Conservation (phyloP, 2,888 invertebrate species). For the Stenurella melanura region DNA sequence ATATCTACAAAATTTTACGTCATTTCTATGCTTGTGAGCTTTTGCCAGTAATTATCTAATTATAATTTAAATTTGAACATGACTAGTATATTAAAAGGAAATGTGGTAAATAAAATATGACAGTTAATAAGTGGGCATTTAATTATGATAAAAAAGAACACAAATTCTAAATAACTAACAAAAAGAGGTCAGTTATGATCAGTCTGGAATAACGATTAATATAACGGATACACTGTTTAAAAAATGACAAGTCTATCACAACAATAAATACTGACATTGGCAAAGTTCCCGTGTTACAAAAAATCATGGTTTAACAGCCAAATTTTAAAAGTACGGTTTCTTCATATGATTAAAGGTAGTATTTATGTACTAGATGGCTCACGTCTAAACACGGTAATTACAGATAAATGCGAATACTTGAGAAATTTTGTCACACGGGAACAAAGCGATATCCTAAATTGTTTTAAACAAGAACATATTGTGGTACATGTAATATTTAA, state of each 20-base stretch:
- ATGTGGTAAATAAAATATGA: constrained; percentile 32
- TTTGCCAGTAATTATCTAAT: too few species aligned
- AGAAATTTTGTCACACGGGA: constrained; percentile 20
- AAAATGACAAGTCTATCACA: constrained; percentile 42
- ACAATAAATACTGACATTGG: constrained; percentile 43
- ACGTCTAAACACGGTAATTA: background rate
- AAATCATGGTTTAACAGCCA: constrained; percentile 1
- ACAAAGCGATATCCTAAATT: constrained; percentile 13
- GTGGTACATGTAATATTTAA: constrained; percentile 40
- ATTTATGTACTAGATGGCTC: background rate
- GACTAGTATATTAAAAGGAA: constrained; percentile 3
- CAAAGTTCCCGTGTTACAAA: constrained; percentile 29
- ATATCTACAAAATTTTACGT: too few species aligned
- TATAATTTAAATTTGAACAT: too few species aligned
- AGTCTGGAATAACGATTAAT: constrained; percentile 33
- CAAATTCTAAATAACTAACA: constrained; percentile 39
- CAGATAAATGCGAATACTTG: background rate
- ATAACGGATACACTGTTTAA: constrained; percentile 27
- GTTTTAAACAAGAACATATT: constrained; percentile 29
- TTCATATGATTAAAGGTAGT: background rate
- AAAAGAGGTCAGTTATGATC: constrained; percentile 33
- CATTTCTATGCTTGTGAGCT: too few species aligned
- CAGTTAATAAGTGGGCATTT: constrained; percentile 25
- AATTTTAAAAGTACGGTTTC: background rate
- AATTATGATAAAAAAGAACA: constrained; percentile 42